Evolutionary conservation across 2,888 invertebrate species (phyloP), one percentile per base, ranked within the genome.

Genomic region (Plagiodera versicolora): DNA sequence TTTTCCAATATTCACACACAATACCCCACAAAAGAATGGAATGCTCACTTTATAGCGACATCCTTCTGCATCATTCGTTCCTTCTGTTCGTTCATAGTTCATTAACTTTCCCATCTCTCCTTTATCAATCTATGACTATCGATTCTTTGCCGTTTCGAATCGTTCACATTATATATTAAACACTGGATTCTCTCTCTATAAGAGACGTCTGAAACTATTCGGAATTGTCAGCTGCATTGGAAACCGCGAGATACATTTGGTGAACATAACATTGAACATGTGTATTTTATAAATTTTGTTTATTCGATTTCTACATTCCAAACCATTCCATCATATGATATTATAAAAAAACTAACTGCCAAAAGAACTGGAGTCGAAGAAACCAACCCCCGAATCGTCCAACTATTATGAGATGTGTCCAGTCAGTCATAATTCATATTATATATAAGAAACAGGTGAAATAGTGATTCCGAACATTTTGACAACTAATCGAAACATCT

Each of bases 41-140:
- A 50, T 56, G 50, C 57, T 57, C 56, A 59, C 64, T 61, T 57
- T 24, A 58, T 49, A 55, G 66, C 70, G 68, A 70, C 73, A 73
- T 73, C 72, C 73, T 77, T 77, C 75, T 75, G 71, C 73, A 66
- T 71, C 76, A 76, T 77, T 75, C 75, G 72, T 71, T 76, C 73
- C 75, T 73, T 75, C 75, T 76, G 75, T 76, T 77, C 74, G 73
- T 77, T 77, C 76, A 77, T 76, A 77, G 74, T 72, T 78, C 79
- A 79, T 78, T 79, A 77, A 74, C 69, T 77, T 77, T 76, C 74
- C 68, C 76, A 75, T 77, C 74, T 77, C 70, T 75, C 70, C 74
- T 77, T 79, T 78, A 78, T 78, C 77, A 77, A 77, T 76, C 75
- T 74, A 74, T 74, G 74, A 72, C 73, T 75, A 75, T 76, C 75